Conservation (phyloP, 2,797 vertebrate genomes). For the Onychomys torridus region DNA sequence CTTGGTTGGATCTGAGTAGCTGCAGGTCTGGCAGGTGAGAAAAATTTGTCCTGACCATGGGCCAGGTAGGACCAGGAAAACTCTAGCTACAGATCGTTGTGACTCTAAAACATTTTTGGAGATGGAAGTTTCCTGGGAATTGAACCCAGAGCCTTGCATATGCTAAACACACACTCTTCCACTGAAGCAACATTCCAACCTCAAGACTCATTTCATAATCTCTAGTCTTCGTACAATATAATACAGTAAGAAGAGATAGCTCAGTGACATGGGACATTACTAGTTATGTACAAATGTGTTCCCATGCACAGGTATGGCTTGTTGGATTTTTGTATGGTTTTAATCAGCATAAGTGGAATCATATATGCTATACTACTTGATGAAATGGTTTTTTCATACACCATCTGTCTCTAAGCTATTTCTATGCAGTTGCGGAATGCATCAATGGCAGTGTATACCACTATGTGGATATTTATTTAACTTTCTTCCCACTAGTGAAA, state of each 20-base stretch:
- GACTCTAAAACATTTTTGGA: background rate
- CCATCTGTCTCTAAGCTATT: background rate
- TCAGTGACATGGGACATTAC: background rate
- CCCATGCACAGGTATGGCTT: background rate
- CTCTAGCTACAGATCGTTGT: no score
- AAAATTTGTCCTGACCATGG: no score
- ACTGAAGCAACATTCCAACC: background rate
- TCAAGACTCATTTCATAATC: background rate
- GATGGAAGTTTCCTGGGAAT: background rate
- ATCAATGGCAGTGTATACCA: background rate
- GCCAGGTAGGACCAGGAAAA: no score
- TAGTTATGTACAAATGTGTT: background rate
- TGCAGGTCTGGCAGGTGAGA: no score
- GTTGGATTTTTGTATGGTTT: background rate
- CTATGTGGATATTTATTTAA: slow-evolving; percentile 35
- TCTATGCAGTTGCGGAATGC: background rate
- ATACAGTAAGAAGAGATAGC: background rate
- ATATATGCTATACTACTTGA: background rate
- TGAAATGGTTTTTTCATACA: slow-evolving; percentile 52
- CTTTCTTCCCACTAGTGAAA: slow-evolving; percentile 30
- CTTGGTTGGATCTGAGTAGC: no score
- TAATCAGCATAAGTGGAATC: background rate
- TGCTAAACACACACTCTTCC: background rate
- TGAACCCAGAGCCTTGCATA: background rate
- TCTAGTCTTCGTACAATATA: background rate